Conservation (phyloP, 1,140 invertebrate genomes). For the Riptortus pedestris region DNA sequence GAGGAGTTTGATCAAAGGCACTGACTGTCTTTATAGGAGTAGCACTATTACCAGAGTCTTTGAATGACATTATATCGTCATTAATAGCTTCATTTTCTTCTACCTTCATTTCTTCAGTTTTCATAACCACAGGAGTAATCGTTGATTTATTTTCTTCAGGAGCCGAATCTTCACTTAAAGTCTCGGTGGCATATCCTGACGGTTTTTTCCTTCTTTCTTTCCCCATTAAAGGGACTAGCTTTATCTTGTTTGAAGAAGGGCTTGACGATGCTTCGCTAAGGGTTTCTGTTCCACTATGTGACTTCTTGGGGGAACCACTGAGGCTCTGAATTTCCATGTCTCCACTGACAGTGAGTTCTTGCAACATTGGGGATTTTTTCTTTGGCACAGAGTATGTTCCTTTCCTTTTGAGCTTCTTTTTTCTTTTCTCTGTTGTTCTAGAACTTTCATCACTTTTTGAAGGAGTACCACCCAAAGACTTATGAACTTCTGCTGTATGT, state of each 20-base stretch:
- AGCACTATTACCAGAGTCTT: no score
- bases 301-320: neutral
- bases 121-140: no score
- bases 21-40: no score
- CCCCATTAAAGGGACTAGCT: constrained; percentile 4
- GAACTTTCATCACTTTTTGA: neutral
- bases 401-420: constrained; percentile 2
- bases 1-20: no score
- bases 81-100: no score
- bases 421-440: neutral
- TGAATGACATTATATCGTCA: no score
- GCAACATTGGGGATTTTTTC: neutral
- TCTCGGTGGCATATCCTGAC: constrained; percentile 8
- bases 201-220: constrained; percentile 6
- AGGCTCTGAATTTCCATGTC: neutral
- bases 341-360: neutral
- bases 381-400: neutral
- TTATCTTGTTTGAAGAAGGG: constrained; percentile 5
- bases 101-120: no score
- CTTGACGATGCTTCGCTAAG: neutral
- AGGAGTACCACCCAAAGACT: neutral
- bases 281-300: constrained; percentile 8
- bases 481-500: constrained; percentile 4
- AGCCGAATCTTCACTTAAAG: constrained; percentile 6
- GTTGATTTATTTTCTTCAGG: no score